Percentiles rank a stretch among this genome's conserved stretches.
Evolutionary conservation across 2,797 vertebrate genomes (phyloP).

Genomic region (Steatocranus sp.): DNA sequence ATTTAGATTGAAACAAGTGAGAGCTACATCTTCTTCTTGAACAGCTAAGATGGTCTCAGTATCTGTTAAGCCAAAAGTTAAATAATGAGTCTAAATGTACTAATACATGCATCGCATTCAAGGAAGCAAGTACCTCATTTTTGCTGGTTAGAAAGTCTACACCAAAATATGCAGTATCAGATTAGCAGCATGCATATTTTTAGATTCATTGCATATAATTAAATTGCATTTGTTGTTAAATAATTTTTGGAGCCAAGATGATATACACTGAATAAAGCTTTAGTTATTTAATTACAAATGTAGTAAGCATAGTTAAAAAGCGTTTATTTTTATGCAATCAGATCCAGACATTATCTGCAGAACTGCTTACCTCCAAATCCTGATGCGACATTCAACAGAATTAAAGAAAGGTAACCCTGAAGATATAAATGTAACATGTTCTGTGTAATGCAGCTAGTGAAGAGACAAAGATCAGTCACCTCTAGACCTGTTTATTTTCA

Average conservation of each 20-base stretch:
- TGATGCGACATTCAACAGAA: background rate
- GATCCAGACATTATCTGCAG: background rate
- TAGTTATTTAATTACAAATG: background rate
- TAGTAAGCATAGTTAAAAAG: background rate
- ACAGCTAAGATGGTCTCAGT: background rate
- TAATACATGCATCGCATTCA: background rate
- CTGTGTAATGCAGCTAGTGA: background rate
- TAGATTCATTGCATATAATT: background rate
- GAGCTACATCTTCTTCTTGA: background rate
- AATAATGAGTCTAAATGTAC: background rate
- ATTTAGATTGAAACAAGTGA: slow-evolving; percentile 21
- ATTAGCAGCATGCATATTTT: background rate
- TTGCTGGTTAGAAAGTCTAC: background rate
- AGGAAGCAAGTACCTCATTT: background rate
- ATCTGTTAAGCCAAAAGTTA: background rate
- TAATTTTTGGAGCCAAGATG: background rate
- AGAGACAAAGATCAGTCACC: background rate
- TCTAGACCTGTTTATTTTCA: background rate
- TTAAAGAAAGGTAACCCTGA: background rate
- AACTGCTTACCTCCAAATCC: slow-evolving; percentile 38
- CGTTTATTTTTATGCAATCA: background rate
- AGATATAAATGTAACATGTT: slow-evolving; percentile 26
- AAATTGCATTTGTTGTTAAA: background rate
- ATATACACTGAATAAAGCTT: background rate
- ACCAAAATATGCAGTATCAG: background rate